These are phyloP conservation scores for Acropora tenuis DNA, from an alignment of 64 coral and sea anemone genomes.

Conservation along the genomic window DNA sequence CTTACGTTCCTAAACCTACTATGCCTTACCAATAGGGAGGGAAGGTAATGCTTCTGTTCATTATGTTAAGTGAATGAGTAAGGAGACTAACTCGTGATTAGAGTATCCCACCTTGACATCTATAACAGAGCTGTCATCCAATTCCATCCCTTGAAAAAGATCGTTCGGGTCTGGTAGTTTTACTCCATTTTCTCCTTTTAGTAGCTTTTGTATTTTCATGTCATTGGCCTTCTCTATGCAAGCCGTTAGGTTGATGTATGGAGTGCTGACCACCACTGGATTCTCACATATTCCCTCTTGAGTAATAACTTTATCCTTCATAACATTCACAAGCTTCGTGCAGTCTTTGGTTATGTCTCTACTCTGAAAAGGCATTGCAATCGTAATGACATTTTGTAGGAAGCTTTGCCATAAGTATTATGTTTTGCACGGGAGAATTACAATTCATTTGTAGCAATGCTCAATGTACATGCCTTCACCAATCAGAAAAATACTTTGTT, in stretches of 20 bases:
- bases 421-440: no score
- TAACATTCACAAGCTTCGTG: constrained; percentile 2
- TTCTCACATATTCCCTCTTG: constrained; percentile 23
- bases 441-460: no score
- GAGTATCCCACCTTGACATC: constrained; percentile 24
- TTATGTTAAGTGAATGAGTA: no score
- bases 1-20: no score
- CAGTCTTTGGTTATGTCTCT: constrained; percentile 2
- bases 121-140: constrained; percentile 15
- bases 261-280: constrained; percentile 1
- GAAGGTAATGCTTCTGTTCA: no score
- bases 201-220: constrained; percentile 27
- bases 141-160: background rate
- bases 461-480: no score
- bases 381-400: no score
- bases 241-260: constrained; percentile 22
- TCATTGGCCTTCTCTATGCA: constrained; percentile 43
- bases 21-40: no score
- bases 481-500: no score
- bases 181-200: constrained; percentile 42
- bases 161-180: constrained; percentile 1
- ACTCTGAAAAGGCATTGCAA: background rate
- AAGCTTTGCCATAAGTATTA: no score
- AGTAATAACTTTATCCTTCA: background rate
- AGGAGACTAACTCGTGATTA: background rate